Evolutionary conservation across 2,888 invertebrate genomes (phyloP), one percentile per base, ranked within the genome.

Genomic region (Girardia tigrina): DNA sequence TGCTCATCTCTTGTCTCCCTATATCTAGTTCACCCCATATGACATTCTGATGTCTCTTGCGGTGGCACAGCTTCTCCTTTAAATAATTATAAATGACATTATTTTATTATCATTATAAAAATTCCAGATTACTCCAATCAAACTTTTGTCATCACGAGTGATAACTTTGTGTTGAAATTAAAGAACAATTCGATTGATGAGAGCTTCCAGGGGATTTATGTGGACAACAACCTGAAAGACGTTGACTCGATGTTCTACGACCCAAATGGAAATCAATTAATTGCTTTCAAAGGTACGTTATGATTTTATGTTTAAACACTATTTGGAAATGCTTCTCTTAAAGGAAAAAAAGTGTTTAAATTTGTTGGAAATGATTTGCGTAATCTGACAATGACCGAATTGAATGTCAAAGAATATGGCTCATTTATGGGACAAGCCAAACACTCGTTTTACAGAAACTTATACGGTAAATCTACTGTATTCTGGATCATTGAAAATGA

Each of bases 101-200:
- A n/a, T n/a, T n/a, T n/a, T n/a, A n/a, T n/a, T n/a, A n/a, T n/a
- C n/a, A n/a, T n/a, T n/a, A n/a, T n/a, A n/a, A n/a, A n/a, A 36
- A 36, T 36, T 36, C 16, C 36, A 36, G 36, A 36, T 16, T 36
- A 12, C 36, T 23, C 4, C 23, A 56, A 56, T n/a, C 20, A 56
- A 56, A 20, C 56, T 12, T 56, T 20, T 23, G 23, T 56, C n/a
- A 56, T 56, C n/a, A 56, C 56, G 2, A n/a, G 23, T 20, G 56
- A 56, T n/a, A 56, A 56, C n/a, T 4, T 56, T 56, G 23, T 56
- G 4, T 8, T 56, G 56, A 56, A 56, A 56, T 20, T 56, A 6
- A 56, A 56, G 23, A 56, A 56, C 56, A 56, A 56, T n/a, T 56
- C 56, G n/a, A 56, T 56, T 56, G 56, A 56, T 56, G n/a, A 56